Percentiles rank a stretch among this genome's conserved stretches.
phyloP scores from a whole-genome alignment of 2,113 vertebrate species.

The Ptyas mucosa region DNA sequence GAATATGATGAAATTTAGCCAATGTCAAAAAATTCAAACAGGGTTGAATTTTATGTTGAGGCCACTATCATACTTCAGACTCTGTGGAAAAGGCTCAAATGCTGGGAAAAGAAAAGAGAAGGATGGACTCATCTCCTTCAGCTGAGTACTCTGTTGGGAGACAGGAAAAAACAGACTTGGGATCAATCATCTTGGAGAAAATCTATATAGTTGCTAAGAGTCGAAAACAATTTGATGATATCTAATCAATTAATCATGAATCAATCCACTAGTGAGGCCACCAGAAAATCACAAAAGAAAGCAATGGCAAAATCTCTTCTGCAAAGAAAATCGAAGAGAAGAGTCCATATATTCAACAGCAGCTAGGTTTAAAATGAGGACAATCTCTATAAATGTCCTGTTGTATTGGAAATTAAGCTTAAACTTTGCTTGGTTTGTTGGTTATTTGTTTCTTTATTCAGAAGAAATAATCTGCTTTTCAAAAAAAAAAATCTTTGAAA shows the following conservation, averaged over 20 bases:
- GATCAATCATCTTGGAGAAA: neutral
- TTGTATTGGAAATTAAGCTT: neutral
- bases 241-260: neutral
- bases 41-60: neutral
- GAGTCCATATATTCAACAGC: neutral
- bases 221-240: neutral
- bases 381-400: neutral
- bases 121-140: neutral
- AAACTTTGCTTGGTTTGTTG: neutral
- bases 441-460: neutral
- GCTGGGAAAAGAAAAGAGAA: neutral
- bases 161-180: neutral
- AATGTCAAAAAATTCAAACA: neutral
- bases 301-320: neutral
- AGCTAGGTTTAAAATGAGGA: neutral
- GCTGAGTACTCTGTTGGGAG: neutral
- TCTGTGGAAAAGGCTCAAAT: neutral
- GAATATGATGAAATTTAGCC: neutral
- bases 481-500: neutral
- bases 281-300: neutral
- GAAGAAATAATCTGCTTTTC: neutral
- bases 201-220: neutral
- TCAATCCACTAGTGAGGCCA: neutral
- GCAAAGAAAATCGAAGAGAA: neutral
- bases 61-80: neutral